Evolutionary conservation across 2,888 invertebrate genomes (phyloP).

Genomic region (Meteorus cinctellus): DNA sequence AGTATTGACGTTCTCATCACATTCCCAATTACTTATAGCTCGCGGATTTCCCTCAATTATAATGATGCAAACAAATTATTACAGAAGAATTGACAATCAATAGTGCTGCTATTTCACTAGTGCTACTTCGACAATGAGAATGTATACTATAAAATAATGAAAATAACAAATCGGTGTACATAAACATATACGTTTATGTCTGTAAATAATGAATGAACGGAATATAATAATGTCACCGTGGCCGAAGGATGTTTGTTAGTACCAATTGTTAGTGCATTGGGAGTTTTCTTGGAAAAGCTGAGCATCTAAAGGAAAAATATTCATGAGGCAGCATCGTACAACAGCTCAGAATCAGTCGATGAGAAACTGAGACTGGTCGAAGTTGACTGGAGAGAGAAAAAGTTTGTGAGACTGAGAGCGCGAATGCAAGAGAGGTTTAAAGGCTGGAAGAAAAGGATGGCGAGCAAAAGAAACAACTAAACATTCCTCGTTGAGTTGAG

Average conservation of each 20-base stretch:
- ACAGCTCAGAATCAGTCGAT: slow-evolving; percentile 17
- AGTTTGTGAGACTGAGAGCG: not conserved
- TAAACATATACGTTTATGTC: not conserved
- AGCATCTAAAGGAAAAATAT: not conserved
- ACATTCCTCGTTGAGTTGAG: not conserved
- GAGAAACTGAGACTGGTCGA: slow-evolving; percentile 1
- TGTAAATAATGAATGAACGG: not conserved
- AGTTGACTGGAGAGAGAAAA: slow-evolving; percentile 15
- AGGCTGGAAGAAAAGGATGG: not conserved
- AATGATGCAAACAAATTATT: slow-evolving; percentile 1
- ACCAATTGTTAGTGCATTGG: not conserved
- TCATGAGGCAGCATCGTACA: slow-evolving; percentile 13
- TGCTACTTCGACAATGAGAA: not conserved
- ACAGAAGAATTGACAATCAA: not conserved
- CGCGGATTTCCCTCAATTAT: not conserved
- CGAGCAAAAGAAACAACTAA: not conserved
- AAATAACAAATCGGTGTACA: not conserved
- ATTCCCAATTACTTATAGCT: too few relatives aligned
- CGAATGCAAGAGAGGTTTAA: not conserved
- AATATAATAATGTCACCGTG: not conserved
- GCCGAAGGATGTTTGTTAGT: not conserved
- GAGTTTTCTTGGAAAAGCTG: not conserved
- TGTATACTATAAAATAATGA: not conserved
- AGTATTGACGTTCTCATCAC: too few relatives aligned
- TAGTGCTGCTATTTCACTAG: not conserved